A percentile compares a stretch with the other conserved stretches of the same genome.
Evolutionary conservation across 2,888 invertebrate genomes (phyloP).

Genomic region (Ecdyonurus torrentis): DNA sequence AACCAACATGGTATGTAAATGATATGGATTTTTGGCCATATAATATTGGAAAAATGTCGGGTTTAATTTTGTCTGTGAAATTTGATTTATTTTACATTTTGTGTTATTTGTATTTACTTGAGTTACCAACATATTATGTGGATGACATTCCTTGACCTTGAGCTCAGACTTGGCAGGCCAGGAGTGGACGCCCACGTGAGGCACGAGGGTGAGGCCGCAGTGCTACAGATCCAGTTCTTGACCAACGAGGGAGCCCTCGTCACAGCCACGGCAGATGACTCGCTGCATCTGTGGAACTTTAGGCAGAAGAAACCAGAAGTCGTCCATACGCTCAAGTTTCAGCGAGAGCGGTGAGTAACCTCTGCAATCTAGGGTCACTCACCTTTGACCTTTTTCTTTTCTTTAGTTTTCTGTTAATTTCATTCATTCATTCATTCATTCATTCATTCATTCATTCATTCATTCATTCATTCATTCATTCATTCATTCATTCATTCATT

Average conservation of each 20-base stretch:
- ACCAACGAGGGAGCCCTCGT: slow-evolving; percentile 95
- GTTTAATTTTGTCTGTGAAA: too few relatives aligned
- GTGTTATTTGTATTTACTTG: too few relatives aligned
- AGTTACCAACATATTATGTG: too few relatives aligned
- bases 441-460: background rate
- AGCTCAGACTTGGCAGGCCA: slow-evolving; percentile 75
- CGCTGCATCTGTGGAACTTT: slow-evolving; percentile 94
- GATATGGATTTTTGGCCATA: too few relatives aligned
- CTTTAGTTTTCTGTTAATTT: too few relatives aligned
- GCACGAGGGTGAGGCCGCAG: slow-evolving; percentile 63
- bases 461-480: background rate
- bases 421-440: background rate
- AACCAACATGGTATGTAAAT: too few relatives aligned
- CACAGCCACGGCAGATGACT: slow-evolving; percentile 90
- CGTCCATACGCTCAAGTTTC: slow-evolving; percentile 93
- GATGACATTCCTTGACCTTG: too few relatives aligned
- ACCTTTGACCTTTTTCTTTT: too few relatives aligned
- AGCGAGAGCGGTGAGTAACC: slow-evolving; percentile 78
- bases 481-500: background rate
- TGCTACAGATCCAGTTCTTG: slow-evolving; percentile 84
- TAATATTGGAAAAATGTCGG: too few relatives aligned
- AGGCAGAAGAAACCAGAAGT: slow-evolving; percentile 86
- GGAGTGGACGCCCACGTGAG: slow-evolving; percentile 91
- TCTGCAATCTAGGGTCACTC: too few relatives aligned
- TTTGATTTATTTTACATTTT: too few relatives aligned